Evolutionary conservation across 2,888 invertebrate genomes (phyloP).

Genomic region (Hipparchia semele): DNA sequence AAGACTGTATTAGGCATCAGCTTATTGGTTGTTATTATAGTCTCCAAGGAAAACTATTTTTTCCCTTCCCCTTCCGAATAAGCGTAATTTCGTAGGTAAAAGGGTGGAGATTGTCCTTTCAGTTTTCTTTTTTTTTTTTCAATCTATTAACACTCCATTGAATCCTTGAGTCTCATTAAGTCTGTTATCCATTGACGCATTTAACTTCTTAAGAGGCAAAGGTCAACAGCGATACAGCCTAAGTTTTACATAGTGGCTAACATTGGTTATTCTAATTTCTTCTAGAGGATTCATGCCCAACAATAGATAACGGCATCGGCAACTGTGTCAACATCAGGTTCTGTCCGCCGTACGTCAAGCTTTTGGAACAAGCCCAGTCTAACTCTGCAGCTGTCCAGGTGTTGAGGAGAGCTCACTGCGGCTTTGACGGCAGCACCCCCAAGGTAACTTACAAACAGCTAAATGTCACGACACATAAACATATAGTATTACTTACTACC

Average conservation of each 20-base stretch:
- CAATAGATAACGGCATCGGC: slow-evolving; percentile 77
- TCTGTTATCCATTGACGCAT: neutral
- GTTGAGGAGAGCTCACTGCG: slow-evolving; percentile 87
- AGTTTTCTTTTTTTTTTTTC: no score
- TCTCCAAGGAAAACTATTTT: no score
- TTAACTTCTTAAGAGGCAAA: neutral
- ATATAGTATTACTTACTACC: no score
- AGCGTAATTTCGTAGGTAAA: no score
- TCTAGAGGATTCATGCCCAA: slow-evolving; percentile 70
- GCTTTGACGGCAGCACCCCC: slow-evolving; percentile 85
- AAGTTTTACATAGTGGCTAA: neutral
- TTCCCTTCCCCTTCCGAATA: no score
- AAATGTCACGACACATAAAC: no score
- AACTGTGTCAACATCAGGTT: slow-evolving; percentile 78
- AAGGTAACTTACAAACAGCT: slow-evolving; percentile 71
- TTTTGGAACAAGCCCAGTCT: slow-evolving; percentile 65
- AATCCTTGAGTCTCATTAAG: no score
- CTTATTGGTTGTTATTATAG: no score
- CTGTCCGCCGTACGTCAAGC: slow-evolving; percentile 74
- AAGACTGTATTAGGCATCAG: no score
- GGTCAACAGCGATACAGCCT: neutral
- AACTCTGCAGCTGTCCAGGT: slow-evolving; percentile 72
- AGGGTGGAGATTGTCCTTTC: no score
- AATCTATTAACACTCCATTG: no score
- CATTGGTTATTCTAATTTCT: slow-evolving; percentile 11